Evolutionary conservation across 2,888 invertebrate genomes (phyloP).

Genomic region (Ectemnius lituratus): DNA sequence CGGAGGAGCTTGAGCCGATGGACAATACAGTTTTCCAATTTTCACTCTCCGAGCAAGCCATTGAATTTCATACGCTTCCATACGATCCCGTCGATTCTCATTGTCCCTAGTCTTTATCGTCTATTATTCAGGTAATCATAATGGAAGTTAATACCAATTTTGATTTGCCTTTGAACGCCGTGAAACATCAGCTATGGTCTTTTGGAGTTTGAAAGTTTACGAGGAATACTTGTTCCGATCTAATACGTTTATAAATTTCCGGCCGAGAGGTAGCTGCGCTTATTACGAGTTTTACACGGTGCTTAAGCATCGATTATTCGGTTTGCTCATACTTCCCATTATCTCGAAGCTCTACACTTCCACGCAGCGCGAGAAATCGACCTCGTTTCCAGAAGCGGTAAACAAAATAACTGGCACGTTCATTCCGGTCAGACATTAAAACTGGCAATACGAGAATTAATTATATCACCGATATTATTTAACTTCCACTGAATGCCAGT

Average conservation of each 20-base stretch:
- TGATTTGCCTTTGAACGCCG: no score
- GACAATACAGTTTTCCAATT: constrained; percentile 72
- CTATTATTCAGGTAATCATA: constrained; percentile 67
- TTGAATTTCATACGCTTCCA: constrained; percentile 28
- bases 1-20: constrained; percentile 52
- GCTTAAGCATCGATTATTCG: no score
- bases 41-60: constrained; percentile 54
- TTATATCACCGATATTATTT: constrained; percentile 21
- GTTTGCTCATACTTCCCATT: no score
- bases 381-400: no score
- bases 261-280: no score
- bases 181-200: constrained; percentile 37
- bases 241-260: no score
- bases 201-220: neutral
- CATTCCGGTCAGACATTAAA: constrained; percentile 6
- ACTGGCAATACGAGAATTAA: constrained; percentile 11
- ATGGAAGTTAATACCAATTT: constrained; percentile 64
- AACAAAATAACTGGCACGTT: neutral
- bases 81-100: constrained; percentile 46
- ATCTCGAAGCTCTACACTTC: no score
- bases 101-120: constrained; percentile 52
- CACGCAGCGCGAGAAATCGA: no score
- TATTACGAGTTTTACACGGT: no score
- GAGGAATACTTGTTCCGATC: constrained; percentile 3
- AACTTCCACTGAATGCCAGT: constrained; percentile 1